A percentile compares a stretch with the other conserved stretches of the same genome.
Conservation (phyloP, 2,888 invertebrate genomes). For the Phortica magna region DNA sequence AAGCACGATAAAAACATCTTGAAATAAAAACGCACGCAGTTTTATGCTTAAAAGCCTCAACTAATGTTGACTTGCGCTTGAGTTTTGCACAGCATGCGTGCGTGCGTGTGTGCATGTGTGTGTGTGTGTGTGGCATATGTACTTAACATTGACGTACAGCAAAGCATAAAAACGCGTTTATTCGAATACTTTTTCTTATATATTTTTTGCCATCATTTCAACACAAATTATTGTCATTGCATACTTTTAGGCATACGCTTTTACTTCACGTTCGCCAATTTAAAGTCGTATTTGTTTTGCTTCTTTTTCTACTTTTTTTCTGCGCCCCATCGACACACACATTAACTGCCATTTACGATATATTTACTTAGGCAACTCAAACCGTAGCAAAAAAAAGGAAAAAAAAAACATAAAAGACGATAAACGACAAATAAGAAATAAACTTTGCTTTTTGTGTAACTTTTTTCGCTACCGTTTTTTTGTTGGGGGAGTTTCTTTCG, state of each 20-base stretch:
- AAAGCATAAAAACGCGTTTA: no score
- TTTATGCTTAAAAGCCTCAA: conserved; percentile 72
- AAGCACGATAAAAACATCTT: conserved; percentile 30
- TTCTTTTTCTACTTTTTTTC: no score
- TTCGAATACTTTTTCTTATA: no score
- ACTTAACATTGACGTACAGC: conserved; percentile 55
- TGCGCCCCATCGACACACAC: no score
- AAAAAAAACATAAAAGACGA: background rate
- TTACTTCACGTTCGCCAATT: no score
- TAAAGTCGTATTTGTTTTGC: no score
- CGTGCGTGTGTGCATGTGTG: conserved; percentile 37
- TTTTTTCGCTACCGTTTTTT: background rate
- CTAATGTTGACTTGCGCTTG: conserved; percentile 57
- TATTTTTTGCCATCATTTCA: no score
- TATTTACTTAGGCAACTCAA: background rate
- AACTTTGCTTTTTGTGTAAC: background rate
- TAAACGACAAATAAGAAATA: background rate
- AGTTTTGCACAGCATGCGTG: background rate
- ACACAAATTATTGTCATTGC: no score
- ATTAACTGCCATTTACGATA: no score
- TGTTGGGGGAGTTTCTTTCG: background rate
- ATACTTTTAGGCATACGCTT: no score
- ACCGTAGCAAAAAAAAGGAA: background rate
- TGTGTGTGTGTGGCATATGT: conserved; percentile 54
- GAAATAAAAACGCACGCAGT: conserved; percentile 65